Base-by-base conservation (phyloP, 2,888 invertebrate species). In the Drosophila borborema region DNA sequence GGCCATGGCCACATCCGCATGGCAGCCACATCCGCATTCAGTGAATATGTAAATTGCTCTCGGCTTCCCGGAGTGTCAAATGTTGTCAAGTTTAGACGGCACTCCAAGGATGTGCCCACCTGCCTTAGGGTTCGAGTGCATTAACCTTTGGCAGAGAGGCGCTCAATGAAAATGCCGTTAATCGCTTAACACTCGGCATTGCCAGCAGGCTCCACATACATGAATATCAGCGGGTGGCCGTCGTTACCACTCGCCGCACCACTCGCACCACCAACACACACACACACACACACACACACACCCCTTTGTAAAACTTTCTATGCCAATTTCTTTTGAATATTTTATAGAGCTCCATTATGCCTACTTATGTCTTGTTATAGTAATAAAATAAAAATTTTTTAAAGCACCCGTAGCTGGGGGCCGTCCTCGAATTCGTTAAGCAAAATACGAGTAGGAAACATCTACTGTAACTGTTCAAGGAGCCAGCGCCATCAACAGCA, bases 291-390 rank as follows among this genome's bases (percentile, higher is more conserved):
- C 10, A 2, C 10, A 3, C 5, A 0, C 23, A 14, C 43, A 0
- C 20, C n/a, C 5, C 20, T 28, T 45, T 45, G 23, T 16, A 43
- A 63, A 87, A 86, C 58, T 80, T 83, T 86, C 89, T 81, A 88
- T 90, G 89, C 83, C 86, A 88, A 86, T 90, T 86, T 88, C 89
- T 86, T 90, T 86, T 91, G 89, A 85, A 90, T 91, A 88, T 91
- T 91, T 91, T 81, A 90, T 87, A 79, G 85, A 76, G 82, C 80
- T 80, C 89, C 90, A 91, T 91, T 91, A 91, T 87, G 91, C 83
- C 91, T 91, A 91, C 91, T 91, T 91, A 91, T 90, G 86, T 86
- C 86, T 91, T 90, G 91, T 91, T 90, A 90, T 89, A 90, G 91
- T 89, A 91, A 91, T 91, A 88, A 91, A 91, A 91, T 90, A 86